phyloP scores from a whole-genome alignment of 92 coral and sea anemone species.

The Palythoa caribaeorum region DNA sequence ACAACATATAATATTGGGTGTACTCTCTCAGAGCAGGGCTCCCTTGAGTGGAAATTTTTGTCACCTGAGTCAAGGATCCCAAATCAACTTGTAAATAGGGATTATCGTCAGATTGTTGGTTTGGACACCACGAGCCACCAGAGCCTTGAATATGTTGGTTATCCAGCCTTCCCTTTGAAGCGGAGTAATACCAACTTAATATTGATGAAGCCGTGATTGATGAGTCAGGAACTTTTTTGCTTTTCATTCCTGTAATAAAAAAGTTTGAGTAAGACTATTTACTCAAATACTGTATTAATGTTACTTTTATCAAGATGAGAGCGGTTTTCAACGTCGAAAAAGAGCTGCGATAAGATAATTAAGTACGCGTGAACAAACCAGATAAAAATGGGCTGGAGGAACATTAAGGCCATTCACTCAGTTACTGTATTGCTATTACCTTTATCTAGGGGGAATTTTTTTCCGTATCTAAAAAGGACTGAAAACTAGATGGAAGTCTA shows the following conservation, averaged over 20 bases:
- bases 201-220: conserved; percentile 72
- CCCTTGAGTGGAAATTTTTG: conserved; percentile 81
- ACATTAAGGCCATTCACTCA: no score
- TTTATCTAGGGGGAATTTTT: background rate
- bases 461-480: background rate
- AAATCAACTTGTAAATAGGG: conserved; percentile 75
- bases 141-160: conserved; percentile 61
- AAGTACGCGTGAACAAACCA: no score
- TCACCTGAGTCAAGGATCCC: conserved; percentile 55
- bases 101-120: conserved; percentile 32
- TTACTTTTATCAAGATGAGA: background rate
- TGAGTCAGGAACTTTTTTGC: conserved; percentile 26
- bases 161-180: conserved; percentile 71
- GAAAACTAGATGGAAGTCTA: no score
- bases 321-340: no score
- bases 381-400: no score
- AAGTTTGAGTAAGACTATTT: background rate
- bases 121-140: conserved; percentile 70
- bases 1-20: conserved; percentile 56
- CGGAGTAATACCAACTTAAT: conserved; percentile 59
- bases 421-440: background rate
- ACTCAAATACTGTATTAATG: background rate
- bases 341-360: no score
- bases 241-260: conserved; percentile 31
- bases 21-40: conserved; percentile 73